phyloP scores from a whole-genome alignment of 1,140 invertebrate genomes.

The Rhopalosiphum maidis region DNA sequence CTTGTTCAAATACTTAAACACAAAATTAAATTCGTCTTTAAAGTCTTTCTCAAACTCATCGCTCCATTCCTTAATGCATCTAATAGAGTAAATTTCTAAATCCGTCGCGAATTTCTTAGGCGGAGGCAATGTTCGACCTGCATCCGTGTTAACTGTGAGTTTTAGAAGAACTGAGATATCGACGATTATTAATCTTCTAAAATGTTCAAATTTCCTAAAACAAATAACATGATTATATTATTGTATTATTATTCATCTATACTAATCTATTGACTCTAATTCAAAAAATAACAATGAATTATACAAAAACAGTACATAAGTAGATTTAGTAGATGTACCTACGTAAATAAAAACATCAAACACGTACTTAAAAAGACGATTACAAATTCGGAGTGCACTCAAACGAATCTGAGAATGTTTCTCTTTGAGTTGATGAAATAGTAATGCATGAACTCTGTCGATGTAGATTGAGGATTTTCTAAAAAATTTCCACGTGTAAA shows the following conservation, averaged over 20 bases:
- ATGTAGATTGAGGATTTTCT: slow-evolving; percentile 66
- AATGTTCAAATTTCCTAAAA: slow-evolving; percentile 66
- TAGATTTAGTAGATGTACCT: too few species aligned
- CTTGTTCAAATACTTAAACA: slow-evolving; percentile 66
- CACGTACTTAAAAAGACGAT: slow-evolving; percentile 66
- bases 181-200: slow-evolving; percentile 66
- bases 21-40: slow-evolving; percentile 64
- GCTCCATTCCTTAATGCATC: slow-evolving; percentile 66
- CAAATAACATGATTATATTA: neutral
- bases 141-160: slow-evolving; percentile 64
- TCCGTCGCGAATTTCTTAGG: slow-evolving; percentile 65
- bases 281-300: neutral
- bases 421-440: slow-evolving; percentile 66
- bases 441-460: slow-evolving; percentile 64
- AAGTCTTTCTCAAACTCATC: slow-evolving; percentile 65
- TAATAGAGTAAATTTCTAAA: slow-evolving; percentile 64
- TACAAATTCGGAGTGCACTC: slow-evolving; percentile 66
- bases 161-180: slow-evolving; percentile 67
- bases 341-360: neutral
- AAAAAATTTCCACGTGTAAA: slow-evolving; percentile 57
- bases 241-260: neutral
- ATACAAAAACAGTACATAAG: neutral
- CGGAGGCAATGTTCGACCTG: slow-evolving; percentile 65
- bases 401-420: slow-evolving; percentile 69
- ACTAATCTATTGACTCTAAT: neutral